Conservation (phyloP, 2,113 vertebrate species). For the Crotalus viridis region DNA sequence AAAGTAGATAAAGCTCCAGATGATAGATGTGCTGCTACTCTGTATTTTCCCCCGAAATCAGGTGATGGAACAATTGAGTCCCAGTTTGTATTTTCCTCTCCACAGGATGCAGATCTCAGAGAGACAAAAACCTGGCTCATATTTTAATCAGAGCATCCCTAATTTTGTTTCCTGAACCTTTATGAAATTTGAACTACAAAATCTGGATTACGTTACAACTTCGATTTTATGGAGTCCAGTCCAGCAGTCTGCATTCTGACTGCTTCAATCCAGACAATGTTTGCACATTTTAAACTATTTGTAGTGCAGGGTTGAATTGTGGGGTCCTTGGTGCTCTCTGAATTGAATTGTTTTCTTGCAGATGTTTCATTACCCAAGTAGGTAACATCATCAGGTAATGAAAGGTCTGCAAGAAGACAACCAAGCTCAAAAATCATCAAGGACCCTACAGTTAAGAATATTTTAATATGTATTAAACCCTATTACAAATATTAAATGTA, state of each 20-base stretch:
- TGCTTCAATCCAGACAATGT: neutral
- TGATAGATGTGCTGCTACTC: neutral
- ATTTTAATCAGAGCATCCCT: neutral
- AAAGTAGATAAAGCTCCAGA: rapidly evolving
- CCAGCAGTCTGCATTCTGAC: neutral
- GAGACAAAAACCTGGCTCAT: neutral
- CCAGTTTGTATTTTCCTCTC: neutral
- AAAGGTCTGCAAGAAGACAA: neutral
- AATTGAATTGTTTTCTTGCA: neutral
- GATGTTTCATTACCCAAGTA: neutral
- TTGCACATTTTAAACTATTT: neutral
- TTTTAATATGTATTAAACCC: neutral
- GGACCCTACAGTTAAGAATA: neutral
- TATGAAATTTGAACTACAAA: neutral
- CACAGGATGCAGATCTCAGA: neutral
- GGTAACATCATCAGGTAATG: neutral
- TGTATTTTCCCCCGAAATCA: neutral
- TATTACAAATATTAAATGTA: neutral
- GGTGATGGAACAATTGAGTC: neutral
- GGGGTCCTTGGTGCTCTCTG: neutral
- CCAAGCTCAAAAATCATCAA: too few species aligned
- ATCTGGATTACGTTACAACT: neutral
- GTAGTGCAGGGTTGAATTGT: neutral
- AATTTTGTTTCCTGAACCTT: neutral
- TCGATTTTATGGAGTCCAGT: neutral